Percentiles rank a stretch among this genome's conserved stretches.
Conservation (phyloP, 2,888 invertebrate species). For the Gastracanthus pulcherrimus region DNA sequence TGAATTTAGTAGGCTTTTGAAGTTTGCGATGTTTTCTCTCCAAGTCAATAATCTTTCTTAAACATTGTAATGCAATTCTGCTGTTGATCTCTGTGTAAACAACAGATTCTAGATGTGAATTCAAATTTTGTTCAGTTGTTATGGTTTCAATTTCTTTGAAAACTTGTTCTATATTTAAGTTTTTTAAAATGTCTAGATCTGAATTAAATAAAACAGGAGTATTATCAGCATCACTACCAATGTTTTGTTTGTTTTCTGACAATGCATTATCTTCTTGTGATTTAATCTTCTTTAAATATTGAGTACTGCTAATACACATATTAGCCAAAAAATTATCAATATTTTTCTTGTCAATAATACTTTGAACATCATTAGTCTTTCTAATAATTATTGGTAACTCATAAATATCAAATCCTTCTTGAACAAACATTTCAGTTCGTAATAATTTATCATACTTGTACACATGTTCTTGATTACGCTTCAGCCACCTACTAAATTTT, state of each 20-base stretch:
- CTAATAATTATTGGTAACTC: conserved; percentile 84
- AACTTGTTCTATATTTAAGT: conserved; percentile 67
- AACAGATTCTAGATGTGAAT: conserved; percentile 70
- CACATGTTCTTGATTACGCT: neutral
- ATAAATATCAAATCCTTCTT: conserved; percentile 84
- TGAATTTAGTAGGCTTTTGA: conserved; percentile 43
- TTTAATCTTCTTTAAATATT: conserved; percentile 3
- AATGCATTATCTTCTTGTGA: conserved; percentile 1
- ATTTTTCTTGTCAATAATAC: conserved; percentile 59
- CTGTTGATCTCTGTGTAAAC: conserved; percentile 78
- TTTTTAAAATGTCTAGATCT: conserved; percentile 61
- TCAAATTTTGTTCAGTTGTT: conserved; percentile 53
- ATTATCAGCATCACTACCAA: conserved; percentile 67
- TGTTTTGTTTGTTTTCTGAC: conserved; percentile 26
- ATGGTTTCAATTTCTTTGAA: conserved; percentile 60
- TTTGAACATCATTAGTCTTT: conserved; percentile 77
- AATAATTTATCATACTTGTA: conserved; percentile 44
- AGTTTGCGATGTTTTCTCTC: conserved; percentile 70
- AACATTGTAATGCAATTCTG: conserved; percentile 76
- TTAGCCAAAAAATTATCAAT: conserved; percentile 1
- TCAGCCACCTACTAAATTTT: conserved; percentile 14
- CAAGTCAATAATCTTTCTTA: conserved; percentile 77
- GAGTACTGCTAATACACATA: neutral
- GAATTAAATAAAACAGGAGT: conserved; percentile 66
- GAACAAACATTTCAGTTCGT: conserved; percentile 80